Conservation (phyloP, 2,797 vertebrate species). For the Balearica regulorum region DNA sequence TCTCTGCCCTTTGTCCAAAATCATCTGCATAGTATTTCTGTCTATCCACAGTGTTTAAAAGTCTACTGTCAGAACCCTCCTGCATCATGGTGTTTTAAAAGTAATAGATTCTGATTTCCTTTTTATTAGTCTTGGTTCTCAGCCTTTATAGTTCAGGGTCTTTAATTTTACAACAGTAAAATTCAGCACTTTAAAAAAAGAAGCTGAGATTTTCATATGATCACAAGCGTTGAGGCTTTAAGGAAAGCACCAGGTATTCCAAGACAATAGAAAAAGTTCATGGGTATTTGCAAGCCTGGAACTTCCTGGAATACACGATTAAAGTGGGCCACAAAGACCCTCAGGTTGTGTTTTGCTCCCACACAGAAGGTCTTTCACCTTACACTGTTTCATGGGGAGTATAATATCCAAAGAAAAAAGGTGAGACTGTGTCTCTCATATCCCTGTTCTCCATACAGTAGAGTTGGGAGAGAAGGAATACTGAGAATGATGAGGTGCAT, state of each 20-base stretch:
- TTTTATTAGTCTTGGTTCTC: not conserved
- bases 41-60: not conserved
- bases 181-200: not conserved
- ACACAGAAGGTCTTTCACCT: not conserved
- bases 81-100: not conserved
- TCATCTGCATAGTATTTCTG: not conserved
- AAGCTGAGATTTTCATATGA: not conserved
- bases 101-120: not conserved
- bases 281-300: not conserved
- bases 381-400: not conserved
- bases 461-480: not conserved
- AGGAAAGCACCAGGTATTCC: not conserved
- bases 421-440: not conserved
- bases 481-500: not conserved
- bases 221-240: not conserved
- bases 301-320: not conserved
- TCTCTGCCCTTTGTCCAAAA: not conserved
- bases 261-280: not conserved
- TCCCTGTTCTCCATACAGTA: not conserved
- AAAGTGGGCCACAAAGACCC: not conserved
- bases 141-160: not conserved
- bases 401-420: not conserved
- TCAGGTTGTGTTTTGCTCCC: not conserved
- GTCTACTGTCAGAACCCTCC: not conserved
- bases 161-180: not conserved